Conservation (phyloP, 2,113 vertebrate genomes). For the Meriones unguiculatus region DNA sequence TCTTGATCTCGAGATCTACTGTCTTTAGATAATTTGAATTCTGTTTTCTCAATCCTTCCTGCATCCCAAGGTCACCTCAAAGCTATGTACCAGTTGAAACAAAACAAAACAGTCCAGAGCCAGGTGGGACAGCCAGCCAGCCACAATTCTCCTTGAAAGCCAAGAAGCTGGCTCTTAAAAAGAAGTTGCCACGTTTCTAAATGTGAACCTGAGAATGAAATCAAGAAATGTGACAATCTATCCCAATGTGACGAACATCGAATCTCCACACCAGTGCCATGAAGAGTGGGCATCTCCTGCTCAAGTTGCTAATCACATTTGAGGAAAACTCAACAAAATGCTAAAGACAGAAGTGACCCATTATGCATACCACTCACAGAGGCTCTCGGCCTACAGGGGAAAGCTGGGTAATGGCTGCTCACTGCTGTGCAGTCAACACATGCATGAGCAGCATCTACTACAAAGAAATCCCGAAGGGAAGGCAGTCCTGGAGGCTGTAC, state of each 20-base stretch:
- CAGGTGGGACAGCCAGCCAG: not conserved
- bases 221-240: not conserved
- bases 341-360: not conserved
- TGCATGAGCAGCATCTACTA: not conserved
- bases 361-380: not conserved
- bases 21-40: not conserved
- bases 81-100: not conserved
- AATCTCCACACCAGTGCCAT: no score
- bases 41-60: not conserved
- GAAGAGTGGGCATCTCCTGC: rapidly evolving
- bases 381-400: not conserved
- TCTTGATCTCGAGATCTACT: rapidly evolving
- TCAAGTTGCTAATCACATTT: not conserved
- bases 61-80: not conserved
- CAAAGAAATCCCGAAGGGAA: conserved; percentile 52
- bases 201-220: not conserved
- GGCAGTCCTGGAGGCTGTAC: no score
- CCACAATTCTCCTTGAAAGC: not conserved
- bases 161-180: not conserved
- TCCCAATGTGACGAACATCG: not conserved
- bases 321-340: not conserved
- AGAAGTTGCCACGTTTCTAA: not conserved
- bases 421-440: rapidly evolving
- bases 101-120: not conserved
- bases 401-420: not conserved